Evolutionary conservation across 1,140 invertebrate genomes (phyloP).

Genomic region (Drosophila erecta): DNA sequence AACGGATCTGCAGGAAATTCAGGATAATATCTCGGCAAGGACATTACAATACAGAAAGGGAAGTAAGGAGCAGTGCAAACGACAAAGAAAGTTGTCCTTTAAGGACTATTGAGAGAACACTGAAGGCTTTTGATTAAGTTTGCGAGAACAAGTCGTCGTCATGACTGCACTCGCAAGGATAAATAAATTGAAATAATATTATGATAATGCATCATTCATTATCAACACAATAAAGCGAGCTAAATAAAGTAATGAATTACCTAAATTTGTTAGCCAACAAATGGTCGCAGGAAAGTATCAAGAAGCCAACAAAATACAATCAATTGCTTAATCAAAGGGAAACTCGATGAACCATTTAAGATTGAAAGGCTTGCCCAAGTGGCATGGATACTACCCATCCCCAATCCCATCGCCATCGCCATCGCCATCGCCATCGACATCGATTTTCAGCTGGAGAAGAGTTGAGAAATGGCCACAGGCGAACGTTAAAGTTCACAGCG

Average conservation of each 20-base stretch:
- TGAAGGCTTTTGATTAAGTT: not conserved
- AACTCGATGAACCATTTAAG: slow-evolving; percentile 38
- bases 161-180: not conserved
- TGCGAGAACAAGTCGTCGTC: not conserved
- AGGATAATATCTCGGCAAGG: not conserved
- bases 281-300: not conserved
- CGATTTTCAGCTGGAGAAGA: slow-evolving; percentile 1
- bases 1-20: not conserved
- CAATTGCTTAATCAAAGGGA: slow-evolving; percentile 32
- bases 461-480: not conserved
- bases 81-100: too few species aligned
- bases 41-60: not conserved
- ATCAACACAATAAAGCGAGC: not conserved
- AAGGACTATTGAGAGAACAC: not conserved
- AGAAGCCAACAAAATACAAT: not conserved
- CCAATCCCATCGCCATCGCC: not conserved
- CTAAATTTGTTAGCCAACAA: too few species aligned
- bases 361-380: slow-evolving; percentile 22
- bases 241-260: not conserved
- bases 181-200: not conserved
- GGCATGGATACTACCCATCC: slow-evolving; percentile 1
- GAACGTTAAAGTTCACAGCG: slow-evolving; percentile 28
- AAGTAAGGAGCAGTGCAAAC: too few species aligned
- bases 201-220: not conserved
- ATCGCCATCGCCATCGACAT: not conserved